These are phyloP conservation scores for Machaerirhynchus nigripectus DNA, from an alignment of 2,113 vertebrate genomes.

Conservation along the genomic window DNA sequence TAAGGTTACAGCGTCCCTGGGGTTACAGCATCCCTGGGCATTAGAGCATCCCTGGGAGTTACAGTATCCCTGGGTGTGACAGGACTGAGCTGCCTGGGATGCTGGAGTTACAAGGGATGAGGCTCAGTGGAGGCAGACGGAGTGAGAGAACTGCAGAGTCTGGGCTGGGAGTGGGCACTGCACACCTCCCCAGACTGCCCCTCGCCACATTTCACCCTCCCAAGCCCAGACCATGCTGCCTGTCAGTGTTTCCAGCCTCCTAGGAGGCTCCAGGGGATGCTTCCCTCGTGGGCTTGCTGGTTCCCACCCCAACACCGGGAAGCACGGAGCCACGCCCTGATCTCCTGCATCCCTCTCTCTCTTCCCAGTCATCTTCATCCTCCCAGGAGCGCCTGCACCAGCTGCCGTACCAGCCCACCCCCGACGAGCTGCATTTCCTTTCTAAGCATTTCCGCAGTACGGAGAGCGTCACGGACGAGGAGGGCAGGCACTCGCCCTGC, in stretches of 20 bases:
- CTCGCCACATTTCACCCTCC: not conserved
- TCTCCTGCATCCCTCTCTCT: not conserved
- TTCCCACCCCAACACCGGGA: fast-evolving
- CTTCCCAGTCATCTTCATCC: constrained; percentile 90
- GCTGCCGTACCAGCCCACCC: constrained; percentile 94
- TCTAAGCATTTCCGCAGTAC: constrained; percentile 96
- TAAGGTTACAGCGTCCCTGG: too few species aligned
- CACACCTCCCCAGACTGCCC: not conserved
- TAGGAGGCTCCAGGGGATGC: not conserved
- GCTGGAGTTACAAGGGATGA: not conserved
- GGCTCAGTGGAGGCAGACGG: fast-evolving
- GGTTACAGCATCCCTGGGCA: not conserved
- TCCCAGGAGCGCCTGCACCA: constrained; percentile 97
- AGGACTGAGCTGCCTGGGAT: not conserved
- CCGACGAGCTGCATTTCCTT: constrained; percentile 95
- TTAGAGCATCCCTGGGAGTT: not conserved
- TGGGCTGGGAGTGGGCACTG: not conserved
- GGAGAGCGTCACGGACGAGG: constrained; percentile 87
- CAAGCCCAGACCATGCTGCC: fast-evolving
- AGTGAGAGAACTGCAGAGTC: not conserved
- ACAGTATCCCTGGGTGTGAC: not conserved
- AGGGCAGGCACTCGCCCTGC: constrained; percentile 80
- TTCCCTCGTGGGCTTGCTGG: fast-evolving
- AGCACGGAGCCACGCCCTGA: not conserved
- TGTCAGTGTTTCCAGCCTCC: not conserved